phyloP scores from a whole-genome alignment of 2,888 invertebrate genomes.

The Melolontha melolontha region DNA sequence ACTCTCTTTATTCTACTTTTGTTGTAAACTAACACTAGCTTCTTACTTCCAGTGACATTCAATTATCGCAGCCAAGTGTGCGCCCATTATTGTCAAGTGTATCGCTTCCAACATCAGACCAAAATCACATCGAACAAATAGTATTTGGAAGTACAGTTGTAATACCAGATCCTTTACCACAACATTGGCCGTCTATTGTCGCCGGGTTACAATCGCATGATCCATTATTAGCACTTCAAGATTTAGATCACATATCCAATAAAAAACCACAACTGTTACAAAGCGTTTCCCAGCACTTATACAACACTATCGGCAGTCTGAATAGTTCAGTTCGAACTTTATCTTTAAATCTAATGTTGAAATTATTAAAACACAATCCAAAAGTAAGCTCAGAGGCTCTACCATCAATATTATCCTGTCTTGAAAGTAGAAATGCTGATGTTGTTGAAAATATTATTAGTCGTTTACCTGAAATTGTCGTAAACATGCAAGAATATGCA shows the following conservation, averaged over 20 bases:
- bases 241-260: conserved; percentile 79
- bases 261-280: conserved; percentile 77
- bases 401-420: conserved; percentile 82
- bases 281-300: conserved; percentile 73
- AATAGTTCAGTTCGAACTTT: conserved; percentile 70
- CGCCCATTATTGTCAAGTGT: conserved; percentile 73
- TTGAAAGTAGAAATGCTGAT: conserved; percentile 84
- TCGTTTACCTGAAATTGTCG: conserved; percentile 83
- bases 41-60: conserved; percentile 67
- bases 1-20: too few species aligned
- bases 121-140: conserved; percentile 67
- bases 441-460: conserved; percentile 84
- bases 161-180: conserved; percentile 63
- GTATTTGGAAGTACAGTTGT: conserved; percentile 67
- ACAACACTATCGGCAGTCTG: conserved; percentile 66
- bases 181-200: conserved; percentile 68
- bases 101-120: conserved; percentile 69
- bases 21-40: conserved; percentile 42
- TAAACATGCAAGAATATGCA: conserved; percentile 89
- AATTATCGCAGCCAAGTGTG: conserved; percentile 70
- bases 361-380: conserved; percentile 76
- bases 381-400: conserved; percentile 73
- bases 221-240: conserved; percentile 75
- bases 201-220: conserved; percentile 64
- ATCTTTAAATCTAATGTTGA: conserved; percentile 79